Base-by-base conservation (phyloP, 2,797 vertebrate genomes). In the Coilia nasus region DNA sequence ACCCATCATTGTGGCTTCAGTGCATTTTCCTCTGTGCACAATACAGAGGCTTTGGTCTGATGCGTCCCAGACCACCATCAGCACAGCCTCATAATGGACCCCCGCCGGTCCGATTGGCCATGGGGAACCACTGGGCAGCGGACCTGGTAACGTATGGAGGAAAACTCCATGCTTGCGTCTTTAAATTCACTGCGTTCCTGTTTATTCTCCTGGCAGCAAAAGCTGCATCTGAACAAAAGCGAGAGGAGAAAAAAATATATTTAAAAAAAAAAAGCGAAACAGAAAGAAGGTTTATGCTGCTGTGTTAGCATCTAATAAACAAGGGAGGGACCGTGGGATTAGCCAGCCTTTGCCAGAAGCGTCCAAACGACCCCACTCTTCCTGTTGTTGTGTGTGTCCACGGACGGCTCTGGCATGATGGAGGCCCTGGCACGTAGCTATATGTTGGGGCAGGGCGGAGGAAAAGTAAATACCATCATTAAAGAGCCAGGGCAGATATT, bases 281-380 rank as follows among this genome's bases (percentile, higher is more conserved):
- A 89, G 85, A 87, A 17, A 81, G 71, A 71, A 87, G 83, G 82
- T 87, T 90, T 89, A 89, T 88, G 84, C 82, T 35, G 85, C 87
- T 88, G 83, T 71, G 81, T 87, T 88, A 87, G 75, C 41, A 89
- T 82, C 87, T 86, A 85, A 87, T 90, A 91, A 90, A 91, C 86
- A 87, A 60, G 84, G 86, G 10, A 84, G 78, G 85, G 82, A 89
- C 85, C 67, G 11, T 80, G 71, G 82, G 62, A 67, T 87, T 82
- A 80, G 82, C 59, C 62, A 62, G 80, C 21, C n/a, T 78, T 78
- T 87, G 83, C 85, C 83, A 75, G 83, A 84, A 83, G 62, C 87
- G 84, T 78, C 87, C 85, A 83, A 59, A 78, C 35, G 71, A 78
- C 31, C 35, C 17, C 71, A 78, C 71, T 7, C 71, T 21, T 78